Evolutionary conservation across 2,888 invertebrate genomes (phyloP), one percentile per base, ranked within the genome.

Genomic region (Teleiodes luculella): DNA sequence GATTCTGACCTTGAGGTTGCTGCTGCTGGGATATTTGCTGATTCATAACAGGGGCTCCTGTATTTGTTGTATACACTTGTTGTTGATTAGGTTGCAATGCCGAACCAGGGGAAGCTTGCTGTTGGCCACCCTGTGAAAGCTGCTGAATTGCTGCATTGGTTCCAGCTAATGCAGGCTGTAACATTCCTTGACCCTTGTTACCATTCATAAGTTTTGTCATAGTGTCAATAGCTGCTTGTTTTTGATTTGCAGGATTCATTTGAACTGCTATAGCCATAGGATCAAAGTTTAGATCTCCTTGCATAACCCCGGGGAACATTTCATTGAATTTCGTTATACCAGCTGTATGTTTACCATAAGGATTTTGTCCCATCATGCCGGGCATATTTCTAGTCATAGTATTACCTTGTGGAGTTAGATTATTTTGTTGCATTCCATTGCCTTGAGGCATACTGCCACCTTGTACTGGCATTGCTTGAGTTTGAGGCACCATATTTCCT

Each of bases 261-360:
- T 88, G 86, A 62, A 88, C 74, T 8, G 89, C 89, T 57, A 89
- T 82, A 35, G 80, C 72, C 88, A 89, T 89, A 1, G 89, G 88
- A 65, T 89, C 87, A 56, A 86, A 88, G 31, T 81, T 81, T 53
- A 88, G 69, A 55, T 86, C 80, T 16, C 75, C 77, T 14, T 70
- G 78, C 70, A 74, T 77, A 7, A 84, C 77, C 16, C 84, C 86
- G 33, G 89, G 86, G 57, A 88, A 87, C 80, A 86, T 83, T 65
- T 86, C 76, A 51, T 86, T 81, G 56, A 88, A 89, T 59, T 85
- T 87, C 18, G 68, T 61, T 8, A 88, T 68, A 14, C 86, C 84
- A 55, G 68, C 70, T 31, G 66, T 60, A 53, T 88, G 86, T 56
- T 71, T 65, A 1, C 83, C 81, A 55, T 78, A 66, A 8, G 36